Evolutionary conservation across 2,113 vertebrate species (phyloP).

Genomic region (Mellivora capensis): DNA sequence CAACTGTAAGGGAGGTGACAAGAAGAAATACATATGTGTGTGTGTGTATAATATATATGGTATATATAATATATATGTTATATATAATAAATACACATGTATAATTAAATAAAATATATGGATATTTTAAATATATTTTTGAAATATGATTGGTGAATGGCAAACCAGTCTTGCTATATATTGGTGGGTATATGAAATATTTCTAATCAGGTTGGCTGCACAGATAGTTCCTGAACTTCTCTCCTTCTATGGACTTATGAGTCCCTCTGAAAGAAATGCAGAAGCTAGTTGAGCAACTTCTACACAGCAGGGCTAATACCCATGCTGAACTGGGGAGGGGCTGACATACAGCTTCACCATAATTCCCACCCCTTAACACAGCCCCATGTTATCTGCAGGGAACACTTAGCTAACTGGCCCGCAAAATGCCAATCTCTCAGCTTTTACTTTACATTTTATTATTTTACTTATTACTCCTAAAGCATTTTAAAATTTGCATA

Average conservation of each 20-base stretch:
- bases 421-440: neutral
- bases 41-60: neutral
- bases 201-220: neutral
- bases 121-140: neutral
- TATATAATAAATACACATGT: neutral
- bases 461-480: neutral
- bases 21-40: neutral
- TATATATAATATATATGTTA: too few species aligned
- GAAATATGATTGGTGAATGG: neutral
- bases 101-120: neutral
- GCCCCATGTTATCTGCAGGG: neutral
- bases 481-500: neutral
- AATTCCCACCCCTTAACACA: neutral
- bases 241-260: neutral
- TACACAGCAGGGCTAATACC: neutral
- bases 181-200: neutral
- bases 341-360: neutral
- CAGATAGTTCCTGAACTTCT: neutral
- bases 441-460: neutral
- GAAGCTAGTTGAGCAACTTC: neutral
- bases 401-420: neutral
- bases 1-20: neutral
- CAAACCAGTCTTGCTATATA: neutral
- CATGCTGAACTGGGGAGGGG: neutral
- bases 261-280: neutral